phyloP scores from a whole-genome alignment of 2,888 invertebrate species.

The Lordiphosa fenestrarum region DNA sequence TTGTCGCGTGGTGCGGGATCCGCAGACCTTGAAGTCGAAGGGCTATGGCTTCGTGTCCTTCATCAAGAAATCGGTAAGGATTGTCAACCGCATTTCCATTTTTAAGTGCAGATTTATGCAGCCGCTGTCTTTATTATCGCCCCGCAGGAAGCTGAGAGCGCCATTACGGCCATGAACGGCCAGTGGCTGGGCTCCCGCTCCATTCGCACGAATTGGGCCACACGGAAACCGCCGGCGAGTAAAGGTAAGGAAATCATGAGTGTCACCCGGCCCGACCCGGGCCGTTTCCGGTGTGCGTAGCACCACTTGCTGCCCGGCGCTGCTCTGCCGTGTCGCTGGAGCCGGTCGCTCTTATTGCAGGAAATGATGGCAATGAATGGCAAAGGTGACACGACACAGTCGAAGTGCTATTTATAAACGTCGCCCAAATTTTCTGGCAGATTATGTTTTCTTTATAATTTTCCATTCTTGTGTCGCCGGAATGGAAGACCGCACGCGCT shows the following conservation, averaged over 20 bases:
- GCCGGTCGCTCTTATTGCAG: conserved; percentile 66
- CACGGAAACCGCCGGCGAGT: conserved; percentile 96
- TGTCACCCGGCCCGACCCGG: conserved; percentile 49
- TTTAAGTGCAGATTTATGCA: conserved; percentile 43
- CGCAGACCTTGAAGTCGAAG: conserved; percentile 99
- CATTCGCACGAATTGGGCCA: conserved; percentile 99
- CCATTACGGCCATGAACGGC: conserved; percentile 99
- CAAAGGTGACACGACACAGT: conserved; percentile 58
- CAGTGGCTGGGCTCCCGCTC: conserved; percentile 99
- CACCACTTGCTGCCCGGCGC: conserved; percentile 12
- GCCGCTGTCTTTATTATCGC: conserved; percentile 43
- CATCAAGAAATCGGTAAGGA: conserved; percentile 96
- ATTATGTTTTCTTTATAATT: conserved; percentile 69
- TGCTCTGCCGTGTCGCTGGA: background rate
- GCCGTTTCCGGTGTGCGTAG: conserved; percentile 39
- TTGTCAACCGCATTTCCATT: conserved; percentile 24
- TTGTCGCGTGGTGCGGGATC: conserved; percentile 98
- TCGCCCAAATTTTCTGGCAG: conserved; percentile 64
- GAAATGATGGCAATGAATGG: conserved; percentile 74
- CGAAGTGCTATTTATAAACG: conserved; percentile 62
- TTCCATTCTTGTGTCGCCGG: conserved; percentile 19
- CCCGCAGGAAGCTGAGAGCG: conserved; percentile 96
- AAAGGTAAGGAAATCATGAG: conserved; percentile 85
- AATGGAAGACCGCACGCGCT: conserved; percentile 58
- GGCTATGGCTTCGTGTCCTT: conserved; percentile 99